Evolutionary conservation across 2,888 invertebrate genomes (phyloP).

Genomic region (Epirrhoe tristata): DNA sequence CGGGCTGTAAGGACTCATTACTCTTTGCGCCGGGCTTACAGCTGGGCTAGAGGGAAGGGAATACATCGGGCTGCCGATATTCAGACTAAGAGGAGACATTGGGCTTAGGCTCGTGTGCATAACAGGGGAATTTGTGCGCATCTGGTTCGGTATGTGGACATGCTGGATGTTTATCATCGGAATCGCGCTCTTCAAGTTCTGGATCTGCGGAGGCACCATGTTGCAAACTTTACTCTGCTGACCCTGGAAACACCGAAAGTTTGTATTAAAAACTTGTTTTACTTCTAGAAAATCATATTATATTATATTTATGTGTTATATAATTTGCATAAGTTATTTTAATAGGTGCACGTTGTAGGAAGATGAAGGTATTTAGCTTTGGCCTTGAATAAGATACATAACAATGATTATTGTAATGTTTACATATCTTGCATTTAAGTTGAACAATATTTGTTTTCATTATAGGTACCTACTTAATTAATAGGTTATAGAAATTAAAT

Average conservation of each 20-base stretch:
- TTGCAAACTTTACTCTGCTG: constrained; percentile 56
- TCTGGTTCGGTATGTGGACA: constrained; percentile 56
- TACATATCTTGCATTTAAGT: background rate
- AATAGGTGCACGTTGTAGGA: constrained; percentile 58
- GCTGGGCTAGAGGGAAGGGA: constrained; percentile 72
- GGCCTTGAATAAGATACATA: constrained; percentile 52
- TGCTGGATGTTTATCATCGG: constrained; percentile 64
- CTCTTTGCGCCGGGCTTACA: constrained; percentile 69
- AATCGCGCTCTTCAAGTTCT: constrained; percentile 52
- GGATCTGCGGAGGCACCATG: constrained; percentile 56
- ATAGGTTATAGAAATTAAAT: too few species aligned
- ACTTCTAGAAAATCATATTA: background rate
- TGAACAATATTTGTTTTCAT: background rate
- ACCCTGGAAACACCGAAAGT: constrained; percentile 65
- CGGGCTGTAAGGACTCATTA: constrained; percentile 72
- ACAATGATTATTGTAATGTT: constrained; percentile 33
- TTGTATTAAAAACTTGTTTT: constrained; percentile 42
- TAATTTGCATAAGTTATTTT: background rate
- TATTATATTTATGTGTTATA: background rate
- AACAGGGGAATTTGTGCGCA: constrained; percentile 34
- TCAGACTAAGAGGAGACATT: constrained; percentile 74
- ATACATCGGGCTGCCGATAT: constrained; percentile 70
- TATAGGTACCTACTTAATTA: too few species aligned
- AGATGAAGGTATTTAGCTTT: constrained; percentile 61
- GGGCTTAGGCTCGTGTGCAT: constrained; percentile 57